phyloP scores from a whole-genome alignment of 2,113 vertebrate genomes.

The Zapus hudsonius region DNA sequence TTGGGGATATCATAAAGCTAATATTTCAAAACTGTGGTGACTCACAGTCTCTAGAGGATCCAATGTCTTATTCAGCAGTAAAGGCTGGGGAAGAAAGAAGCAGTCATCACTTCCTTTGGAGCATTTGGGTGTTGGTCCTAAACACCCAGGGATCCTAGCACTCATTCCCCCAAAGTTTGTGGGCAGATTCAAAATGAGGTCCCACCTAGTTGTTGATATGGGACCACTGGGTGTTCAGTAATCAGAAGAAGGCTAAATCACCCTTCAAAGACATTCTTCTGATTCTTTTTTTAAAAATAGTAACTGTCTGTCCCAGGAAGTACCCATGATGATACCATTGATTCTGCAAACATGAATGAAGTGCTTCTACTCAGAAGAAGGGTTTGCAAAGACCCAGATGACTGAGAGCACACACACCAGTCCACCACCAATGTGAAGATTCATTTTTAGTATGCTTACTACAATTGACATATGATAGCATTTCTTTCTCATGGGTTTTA shows the following conservation, averaged over 20 bases:
- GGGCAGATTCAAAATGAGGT: neutral
- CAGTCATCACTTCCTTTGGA: fast-evolving
- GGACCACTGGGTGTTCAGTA: neutral
- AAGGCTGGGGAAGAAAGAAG: neutral
- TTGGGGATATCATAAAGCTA: neutral
- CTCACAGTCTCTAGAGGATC: too few species aligned
- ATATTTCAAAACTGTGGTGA: neutral
- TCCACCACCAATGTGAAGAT: neutral
- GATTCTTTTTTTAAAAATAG: neutral
- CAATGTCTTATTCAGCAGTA: neutral
- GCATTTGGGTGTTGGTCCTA: neutral
- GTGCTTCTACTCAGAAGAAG: too few species aligned
- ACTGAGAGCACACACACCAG: neutral
- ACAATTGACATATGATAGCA: neutral
- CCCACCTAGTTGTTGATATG: neutral
- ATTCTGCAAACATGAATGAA: too few species aligned
- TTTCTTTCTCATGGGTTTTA: neutral
- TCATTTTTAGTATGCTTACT: neutral
- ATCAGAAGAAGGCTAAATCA: neutral
- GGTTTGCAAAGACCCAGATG: neutral
- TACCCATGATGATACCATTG: too few species aligned
- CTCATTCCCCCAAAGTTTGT: neutral
- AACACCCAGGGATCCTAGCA: neutral
- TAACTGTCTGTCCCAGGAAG: too few species aligned
- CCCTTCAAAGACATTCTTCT: neutral